Percentiles rank a stretch among this genome's conserved stretches.
These are phyloP conservation scores for Panthera uncia DNA, from an alignment of 2,113 vertebrate species.

Conservation along the genomic window DNA sequence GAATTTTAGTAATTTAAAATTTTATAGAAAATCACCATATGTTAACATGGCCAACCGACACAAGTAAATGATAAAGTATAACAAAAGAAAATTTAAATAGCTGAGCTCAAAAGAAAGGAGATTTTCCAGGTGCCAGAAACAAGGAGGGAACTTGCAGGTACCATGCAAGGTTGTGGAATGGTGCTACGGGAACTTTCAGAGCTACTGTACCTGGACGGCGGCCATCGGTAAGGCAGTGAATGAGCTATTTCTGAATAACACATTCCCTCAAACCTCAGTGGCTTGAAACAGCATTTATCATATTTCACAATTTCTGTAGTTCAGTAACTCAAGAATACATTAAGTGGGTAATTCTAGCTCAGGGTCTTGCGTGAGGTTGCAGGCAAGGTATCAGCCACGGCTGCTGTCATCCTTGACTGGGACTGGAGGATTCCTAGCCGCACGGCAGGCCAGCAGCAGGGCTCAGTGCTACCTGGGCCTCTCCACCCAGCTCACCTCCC, in stretches of 20 bases:
- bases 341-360: neutral
- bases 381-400: neutral
- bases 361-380: neutral
- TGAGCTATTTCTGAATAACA: neutral
- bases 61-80: neutral
- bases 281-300: neutral
- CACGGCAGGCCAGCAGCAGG: neutral
- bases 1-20: neutral
- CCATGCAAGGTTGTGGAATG: neutral
- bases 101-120: neutral
- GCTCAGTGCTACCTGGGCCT: neutral
- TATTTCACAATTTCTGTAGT: neutral
- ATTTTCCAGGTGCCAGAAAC: neutral
- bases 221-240: neutral
- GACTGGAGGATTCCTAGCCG: neutral
- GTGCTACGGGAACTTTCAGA: neutral
- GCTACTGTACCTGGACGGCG: neutral
- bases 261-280: neutral
- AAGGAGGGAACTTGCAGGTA: neutral
- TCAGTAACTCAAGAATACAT: neutral
- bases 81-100: neutral
- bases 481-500: neutral
- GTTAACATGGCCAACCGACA: neutral
- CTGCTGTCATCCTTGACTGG: neutral
- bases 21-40: neutral